These are phyloP conservation scores for Ellobium chinense DNA, from an alignment of 2,888 invertebrate genomes.

Conservation along the genomic window DNA sequence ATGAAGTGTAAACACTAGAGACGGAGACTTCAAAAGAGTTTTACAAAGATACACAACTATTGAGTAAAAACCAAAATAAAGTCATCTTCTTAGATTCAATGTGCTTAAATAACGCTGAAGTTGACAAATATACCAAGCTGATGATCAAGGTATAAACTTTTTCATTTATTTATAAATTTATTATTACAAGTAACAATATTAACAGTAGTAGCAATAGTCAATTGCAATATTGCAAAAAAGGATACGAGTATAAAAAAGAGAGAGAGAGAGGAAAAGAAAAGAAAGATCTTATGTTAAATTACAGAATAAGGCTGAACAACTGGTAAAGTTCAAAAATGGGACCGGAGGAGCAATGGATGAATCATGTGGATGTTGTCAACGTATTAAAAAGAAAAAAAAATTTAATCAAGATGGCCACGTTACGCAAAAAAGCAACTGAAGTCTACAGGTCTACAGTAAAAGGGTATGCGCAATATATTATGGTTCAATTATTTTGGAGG, in stretches of 20 bases:
- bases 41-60: too few relatives aligned
- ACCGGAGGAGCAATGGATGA: not conserved
- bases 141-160: not conserved
- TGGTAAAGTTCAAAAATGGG: not conserved
- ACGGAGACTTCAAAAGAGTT: too few relatives aligned
- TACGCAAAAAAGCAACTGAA: not conserved
- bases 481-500: too few relatives aligned
- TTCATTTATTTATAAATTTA: not conserved
- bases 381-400: not conserved
- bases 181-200: not conserved
- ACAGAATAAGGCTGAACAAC: not conserved
- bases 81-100: not conserved
- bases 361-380: too few relatives aligned
- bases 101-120: not conserved
- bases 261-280: too few relatives aligned
- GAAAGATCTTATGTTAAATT: not conserved
- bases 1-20: too few relatives aligned
- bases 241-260: not conserved
- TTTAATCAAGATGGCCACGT: not conserved
- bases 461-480: not conserved
- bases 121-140: not conserved
- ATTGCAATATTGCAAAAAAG: constrained; percentile 10
- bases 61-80: too few relatives aligned
- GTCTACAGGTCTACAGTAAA: not conserved
- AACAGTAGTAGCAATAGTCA: too few relatives aligned